Percentiles rank a stretch among this genome's conserved stretches.
phyloP scores from a whole-genome alignment of 2,797 vertebrate species.

The Chrysolophus pictus region DNA sequence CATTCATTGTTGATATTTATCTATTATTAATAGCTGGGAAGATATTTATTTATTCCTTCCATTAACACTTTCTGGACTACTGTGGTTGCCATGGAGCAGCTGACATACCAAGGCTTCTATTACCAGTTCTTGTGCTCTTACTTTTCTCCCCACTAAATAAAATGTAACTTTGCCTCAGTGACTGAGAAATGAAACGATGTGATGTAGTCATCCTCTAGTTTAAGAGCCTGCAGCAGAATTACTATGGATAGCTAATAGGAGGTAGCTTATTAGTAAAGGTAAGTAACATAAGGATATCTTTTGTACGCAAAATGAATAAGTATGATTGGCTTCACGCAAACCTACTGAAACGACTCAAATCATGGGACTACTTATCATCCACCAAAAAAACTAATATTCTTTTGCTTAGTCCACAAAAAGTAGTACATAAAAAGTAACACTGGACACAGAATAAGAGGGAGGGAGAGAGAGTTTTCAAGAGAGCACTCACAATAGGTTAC shows the following conservation, averaged over 20 bases:
- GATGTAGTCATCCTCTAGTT: neutral
- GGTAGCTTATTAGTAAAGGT: neutral
- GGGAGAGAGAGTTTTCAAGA: rapidly evolving
- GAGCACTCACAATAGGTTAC: neutral
- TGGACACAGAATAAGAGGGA: neutral
- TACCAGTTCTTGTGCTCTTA: neutral
- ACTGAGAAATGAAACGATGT: neutral
- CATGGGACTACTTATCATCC: neutral
- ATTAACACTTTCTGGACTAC: neutral
- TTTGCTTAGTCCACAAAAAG: neutral
- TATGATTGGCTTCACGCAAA: neutral
- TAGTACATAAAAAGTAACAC: neutral
- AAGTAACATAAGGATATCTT: neutral
- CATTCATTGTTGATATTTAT: neutral
- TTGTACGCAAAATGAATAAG: neutral
- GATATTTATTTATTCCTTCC: neutral
- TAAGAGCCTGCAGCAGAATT: neutral
- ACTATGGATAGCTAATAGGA: neutral
- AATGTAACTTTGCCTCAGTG: neutral
- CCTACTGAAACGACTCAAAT: neutral
- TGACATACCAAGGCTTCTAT: neutral
- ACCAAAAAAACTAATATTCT: neutral
- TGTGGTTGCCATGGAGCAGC: neutral
- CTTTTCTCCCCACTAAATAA: neutral
- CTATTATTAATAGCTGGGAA: neutral